phyloP scores from a whole-genome alignment of 2,797 vertebrate species.

The Paramormyrops hopkinsi region DNA sequence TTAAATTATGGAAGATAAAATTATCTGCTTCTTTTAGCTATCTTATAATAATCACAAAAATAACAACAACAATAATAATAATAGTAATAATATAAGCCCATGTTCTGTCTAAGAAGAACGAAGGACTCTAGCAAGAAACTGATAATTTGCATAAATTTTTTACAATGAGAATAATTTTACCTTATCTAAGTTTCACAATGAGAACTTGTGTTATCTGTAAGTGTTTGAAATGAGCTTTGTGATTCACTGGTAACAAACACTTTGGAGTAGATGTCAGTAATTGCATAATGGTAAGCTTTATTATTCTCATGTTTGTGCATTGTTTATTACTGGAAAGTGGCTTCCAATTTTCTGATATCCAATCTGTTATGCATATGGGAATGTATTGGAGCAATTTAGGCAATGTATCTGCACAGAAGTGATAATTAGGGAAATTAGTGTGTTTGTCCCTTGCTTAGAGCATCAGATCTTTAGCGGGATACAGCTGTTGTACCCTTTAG shows the following conservation, averaged over 20 bases:
- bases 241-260: neutral
- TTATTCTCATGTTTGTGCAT: neutral
- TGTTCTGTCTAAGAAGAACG: neutral
- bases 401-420: neutral
- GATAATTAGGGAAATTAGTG: neutral
- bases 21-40: neutral
- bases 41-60: neutral
- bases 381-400: neutral
- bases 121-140: neutral
- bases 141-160: neutral
- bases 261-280: neutral
- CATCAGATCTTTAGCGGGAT: neutral
- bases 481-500: conserved; percentile 6
- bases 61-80: neutral
- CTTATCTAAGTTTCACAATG: conserved; percentile 3
- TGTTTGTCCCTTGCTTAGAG: neutral
- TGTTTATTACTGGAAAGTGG: neutral
- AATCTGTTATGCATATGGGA: neutral
- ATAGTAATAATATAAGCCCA: neutral
- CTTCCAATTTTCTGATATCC: neutral
- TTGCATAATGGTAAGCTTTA: neutral
- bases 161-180: neutral
- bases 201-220: neutral
- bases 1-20: neutral
- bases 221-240: neutral